These are phyloP conservation scores for Geodia barretti DNA, from an alignment of 37 sponge, comb jelly and placozoan genomes.

Conservation along the genomic window DNA sequence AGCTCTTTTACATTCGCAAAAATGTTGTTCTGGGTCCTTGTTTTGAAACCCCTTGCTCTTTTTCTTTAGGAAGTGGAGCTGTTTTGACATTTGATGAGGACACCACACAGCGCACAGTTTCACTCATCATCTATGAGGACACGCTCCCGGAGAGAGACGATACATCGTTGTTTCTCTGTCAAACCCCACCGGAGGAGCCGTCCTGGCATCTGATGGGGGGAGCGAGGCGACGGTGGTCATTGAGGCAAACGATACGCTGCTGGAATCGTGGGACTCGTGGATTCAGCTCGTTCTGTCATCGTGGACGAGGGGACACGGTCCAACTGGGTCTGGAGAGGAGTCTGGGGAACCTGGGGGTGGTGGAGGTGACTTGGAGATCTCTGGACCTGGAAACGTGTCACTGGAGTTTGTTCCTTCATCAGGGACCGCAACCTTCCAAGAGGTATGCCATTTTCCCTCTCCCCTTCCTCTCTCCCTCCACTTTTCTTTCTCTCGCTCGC, in stretches of 20 bases:
- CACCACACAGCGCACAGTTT: conserved; percentile 13
- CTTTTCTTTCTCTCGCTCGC: background rate
- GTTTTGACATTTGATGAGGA: conserved; percentile 71
- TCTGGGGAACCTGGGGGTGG: conserved; percentile 55
- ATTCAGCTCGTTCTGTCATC: conserved; percentile 66
- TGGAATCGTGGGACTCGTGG: conserved; percentile 76
- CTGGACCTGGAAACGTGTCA: conserved; percentile 35
- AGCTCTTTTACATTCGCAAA: too few relatives aligned
- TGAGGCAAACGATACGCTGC: conserved; percentile 84
- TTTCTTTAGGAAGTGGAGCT: conserved; percentile 57
- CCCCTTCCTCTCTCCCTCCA: background rate
- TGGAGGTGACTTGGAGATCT: conserved; percentile 71
- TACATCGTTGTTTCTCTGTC: conserved; percentile 45
- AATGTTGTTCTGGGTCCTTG: too few relatives aligned
- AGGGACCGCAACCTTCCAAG: conserved; percentile 63
- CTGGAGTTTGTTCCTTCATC: conserved; percentile 45
- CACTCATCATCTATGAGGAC: conserved; percentile 64
- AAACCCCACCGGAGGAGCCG: conserved; percentile 71
- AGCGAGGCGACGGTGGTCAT: conserved; percentile 55
- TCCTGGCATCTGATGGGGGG: conserved; percentile 45
- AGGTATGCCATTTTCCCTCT: background rate
- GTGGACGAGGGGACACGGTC: conserved; percentile 59
- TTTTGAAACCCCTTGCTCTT: too few relatives aligned
- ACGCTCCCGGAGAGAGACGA: conserved; percentile 61
- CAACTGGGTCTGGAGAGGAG: conserved; percentile 32